Evolutionary conservation across 2,797 vertebrate species (phyloP).

Genomic region (Alfaro cultratus): DNA sequence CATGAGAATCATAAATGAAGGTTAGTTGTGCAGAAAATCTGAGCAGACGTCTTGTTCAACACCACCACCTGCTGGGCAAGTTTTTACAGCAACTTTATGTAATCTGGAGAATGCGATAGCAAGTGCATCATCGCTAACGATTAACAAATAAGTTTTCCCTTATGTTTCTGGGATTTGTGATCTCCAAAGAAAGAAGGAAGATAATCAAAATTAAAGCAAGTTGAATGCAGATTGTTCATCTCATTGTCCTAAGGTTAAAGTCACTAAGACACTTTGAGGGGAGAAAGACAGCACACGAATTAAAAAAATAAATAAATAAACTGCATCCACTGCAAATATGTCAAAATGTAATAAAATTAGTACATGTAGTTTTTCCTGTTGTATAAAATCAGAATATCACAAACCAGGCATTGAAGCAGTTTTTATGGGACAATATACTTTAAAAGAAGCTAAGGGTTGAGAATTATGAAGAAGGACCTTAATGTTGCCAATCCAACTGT

Average conservation of each 20-base stretch:
- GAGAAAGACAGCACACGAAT: background rate
- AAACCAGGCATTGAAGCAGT: background rate
- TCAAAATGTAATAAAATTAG: too few relatives aligned
- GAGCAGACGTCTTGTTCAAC: conserved; percentile 2
- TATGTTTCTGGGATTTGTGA: background rate
- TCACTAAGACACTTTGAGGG: background rate
- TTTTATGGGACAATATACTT: background rate
- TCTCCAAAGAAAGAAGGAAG: background rate
- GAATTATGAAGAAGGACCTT: background rate
- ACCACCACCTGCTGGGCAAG: conserved; percentile 64
- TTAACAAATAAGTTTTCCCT: background rate
- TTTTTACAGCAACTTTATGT: background rate
- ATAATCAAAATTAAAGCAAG: background rate
- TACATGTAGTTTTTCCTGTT: too few relatives aligned
- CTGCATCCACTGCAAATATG: too few relatives aligned
- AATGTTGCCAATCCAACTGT: background rate
- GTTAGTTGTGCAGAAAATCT: too few relatives aligned
- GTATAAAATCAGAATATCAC: background rate
- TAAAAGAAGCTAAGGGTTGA: background rate
- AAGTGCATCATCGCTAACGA: background rate
- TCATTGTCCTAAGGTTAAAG: background rate
- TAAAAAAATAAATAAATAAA: too few relatives aligned
- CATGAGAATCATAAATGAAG: background rate
- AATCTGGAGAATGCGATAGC: background rate
- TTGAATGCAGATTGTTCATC: background rate